Evolutionary conservation across 2,888 invertebrate genomes (phyloP), one percentile per base, ranked within the genome.

Genomic region (Gari tellinella): DNA sequence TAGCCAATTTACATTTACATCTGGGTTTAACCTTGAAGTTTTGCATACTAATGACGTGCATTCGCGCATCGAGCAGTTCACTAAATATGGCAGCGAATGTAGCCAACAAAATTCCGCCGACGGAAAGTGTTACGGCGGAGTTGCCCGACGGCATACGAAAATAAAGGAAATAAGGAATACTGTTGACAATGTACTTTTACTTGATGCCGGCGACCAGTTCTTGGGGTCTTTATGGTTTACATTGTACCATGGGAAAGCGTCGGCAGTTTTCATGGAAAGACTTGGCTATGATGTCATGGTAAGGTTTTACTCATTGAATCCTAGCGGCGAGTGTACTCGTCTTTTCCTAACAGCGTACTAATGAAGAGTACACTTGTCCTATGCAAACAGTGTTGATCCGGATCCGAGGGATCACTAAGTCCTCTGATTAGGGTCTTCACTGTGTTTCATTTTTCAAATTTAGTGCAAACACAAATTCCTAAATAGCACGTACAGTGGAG

Each of bases 11-110:
- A n/a, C 26, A 25, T 8, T 14, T 2, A 8, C 17, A 49, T 17
- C 40, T 25, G 61, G 57, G n/a, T 89, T 95, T 63, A 94, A 95
- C 77, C 92, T 97, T 48, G 94, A 95, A 0, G 94, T 97, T 60
- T 92, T 97, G 0, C 97, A 98, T 92, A 97, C 96, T 83, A 98
- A 97, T 92, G 97, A 98, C 90, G 96, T 97, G 94, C 97, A 98
- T 90, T 95, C 96, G 0, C 94, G 94, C 82, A 96, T 96, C 86
- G 96, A 96, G 74, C 95, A 97, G 92, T 96, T 96, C 0, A 95
- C 95, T 31, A 93, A 93, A 69, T 93, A 94, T 65, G 95, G 95
- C 25, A 95, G 95, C 1, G 77, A 90, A 4, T 94, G 94, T 84
- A 81, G 89, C 0, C 72, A 72, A 1, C 17, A 55, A 1, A 79